Base-by-base conservation (phyloP, 2,113 vertebrate genomes). In the Chrysochloris asiatica region DNA sequence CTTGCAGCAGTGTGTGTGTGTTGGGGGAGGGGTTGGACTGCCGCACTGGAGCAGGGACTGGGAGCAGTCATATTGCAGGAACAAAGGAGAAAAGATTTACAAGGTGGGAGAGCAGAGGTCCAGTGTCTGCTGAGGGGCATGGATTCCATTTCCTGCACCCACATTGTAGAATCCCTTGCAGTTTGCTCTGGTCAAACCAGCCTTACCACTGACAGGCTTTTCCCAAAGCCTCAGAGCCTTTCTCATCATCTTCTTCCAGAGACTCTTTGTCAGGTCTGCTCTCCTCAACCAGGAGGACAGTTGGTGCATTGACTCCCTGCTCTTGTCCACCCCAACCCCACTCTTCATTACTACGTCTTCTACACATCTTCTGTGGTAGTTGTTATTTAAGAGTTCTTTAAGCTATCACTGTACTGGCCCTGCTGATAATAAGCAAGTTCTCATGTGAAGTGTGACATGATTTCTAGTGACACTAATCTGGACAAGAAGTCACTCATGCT, bases 361-460 rank as follows among this genome's bases (percentile, higher is more conserved):
- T 4, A 2, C n/a, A n/a, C n/a, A n/a, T n/a, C n/a, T n/a, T n/a
- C n/a, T 8, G 28, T 5, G 0, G 41, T 38, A 36, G 75, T 41
- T 21, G 50, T 28, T 16, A 38, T n/a, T 45, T 67, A 19, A 6
- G 19, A 17, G 9, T n/a, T 78, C 86, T 45, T 79, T 56, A 38
- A n/a, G 10, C 67, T 17, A 21, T n/a, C 56, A 1, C 11, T 81
- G 36, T 36, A 33, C 14, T 24, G 67, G 48, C 41, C 72, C 22
- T 28, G 43, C 43, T 61, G 38, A 10, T 17, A 77, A 19, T 16
- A 69, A 50, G 47, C 11, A 17, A 9, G 22, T 10, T 79, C 71
- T 92, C 48, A 22, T 8, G 8, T 2, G 13, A 73, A 77, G 69
- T 36, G 11, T 54, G 54, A 33, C 54, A 14, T 21, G 77, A 85